Evolutionary conservation across 2,888 invertebrate genomes (phyloP).

Genomic region (Stenolophus ochropezus): DNA sequence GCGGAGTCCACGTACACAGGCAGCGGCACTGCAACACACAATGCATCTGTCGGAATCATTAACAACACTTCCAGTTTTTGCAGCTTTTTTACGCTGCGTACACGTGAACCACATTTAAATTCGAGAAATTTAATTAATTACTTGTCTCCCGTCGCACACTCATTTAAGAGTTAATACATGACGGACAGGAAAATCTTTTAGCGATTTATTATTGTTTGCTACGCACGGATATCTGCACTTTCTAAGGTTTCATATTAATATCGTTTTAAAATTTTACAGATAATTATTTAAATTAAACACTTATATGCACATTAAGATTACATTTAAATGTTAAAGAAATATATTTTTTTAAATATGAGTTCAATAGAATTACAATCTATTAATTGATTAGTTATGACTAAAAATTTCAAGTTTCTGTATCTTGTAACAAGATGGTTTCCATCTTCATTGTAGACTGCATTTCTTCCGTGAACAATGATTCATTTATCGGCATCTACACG

Average conservation of each 20-base stretch:
- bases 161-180: not conserved
- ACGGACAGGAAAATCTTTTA: not conserved
- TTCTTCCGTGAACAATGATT: too few relatives aligned
- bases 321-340: too few relatives aligned
- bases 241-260: not conserved
- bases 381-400: too few relatives aligned
- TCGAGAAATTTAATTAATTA: conserved; percentile 10
- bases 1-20: conserved; percentile 1
- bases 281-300: not conserved
- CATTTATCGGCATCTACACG: too few relatives aligned
- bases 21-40: too few relatives aligned
- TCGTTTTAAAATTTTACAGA: not conserved
- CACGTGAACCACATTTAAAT: conserved; percentile 7
- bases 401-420: too few relatives aligned
- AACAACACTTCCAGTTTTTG: conserved; percentile 43
- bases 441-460: too few relatives aligned
- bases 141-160: not conserved
- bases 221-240: not conserved
- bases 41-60: conserved; percentile 39
- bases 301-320: too few relatives aligned
- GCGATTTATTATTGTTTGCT: not conserved
- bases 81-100: not conserved
- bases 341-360: too few relatives aligned
- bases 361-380: too few relatives aligned
- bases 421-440: too few relatives aligned